A percentile compares a stretch with the other conserved stretches of the same genome.
These are phyloP conservation scores for Desoria tigrina DNA, from an alignment of 2,888 invertebrate species.

Conservation along the genomic window DNA sequence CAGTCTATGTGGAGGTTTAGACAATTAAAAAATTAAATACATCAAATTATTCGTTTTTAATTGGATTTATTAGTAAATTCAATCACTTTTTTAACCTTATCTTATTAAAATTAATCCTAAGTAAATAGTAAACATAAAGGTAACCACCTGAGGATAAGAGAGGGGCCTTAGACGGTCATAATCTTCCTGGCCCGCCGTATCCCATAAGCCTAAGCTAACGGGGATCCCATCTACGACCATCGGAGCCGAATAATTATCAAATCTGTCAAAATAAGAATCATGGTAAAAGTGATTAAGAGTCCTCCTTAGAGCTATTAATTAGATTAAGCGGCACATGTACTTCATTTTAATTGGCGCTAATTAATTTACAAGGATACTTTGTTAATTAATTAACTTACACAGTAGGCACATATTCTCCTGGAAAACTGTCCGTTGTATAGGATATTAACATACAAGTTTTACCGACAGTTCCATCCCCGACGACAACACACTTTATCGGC, in stretches of 20 bases:
- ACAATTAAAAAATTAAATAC: constrained; percentile 9
- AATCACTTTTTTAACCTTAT: neutral
- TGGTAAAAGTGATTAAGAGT: constrained; percentile 5
- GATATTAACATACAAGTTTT: constrained; percentile 52
- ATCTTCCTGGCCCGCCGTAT: constrained; percentile 88
- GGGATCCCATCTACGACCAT: constrained; percentile 98
- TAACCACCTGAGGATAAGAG: constrained; percentile 80
- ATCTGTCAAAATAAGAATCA: constrained; percentile 67
- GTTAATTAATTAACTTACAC: constrained; percentile 29
- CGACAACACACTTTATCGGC: constrained; percentile 52
- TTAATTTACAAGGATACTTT: neutral
- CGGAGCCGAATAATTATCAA: constrained; percentile 98
- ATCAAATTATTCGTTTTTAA: neutral
- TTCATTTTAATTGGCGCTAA: too few relatives aligned
- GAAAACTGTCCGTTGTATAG: constrained; percentile 50
- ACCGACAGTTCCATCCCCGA: constrained; percentile 50
- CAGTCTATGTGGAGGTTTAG: constrained; percentile 68
- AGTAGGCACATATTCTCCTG: constrained; percentile 52
- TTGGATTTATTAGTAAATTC: too few relatives aligned
- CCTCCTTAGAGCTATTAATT: too few relatives aligned
- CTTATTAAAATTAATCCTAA: too few relatives aligned
- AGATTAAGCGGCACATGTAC: too few relatives aligned
- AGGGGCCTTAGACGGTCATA: constrained; percentile 92
- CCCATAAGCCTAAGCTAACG: constrained; percentile 95
- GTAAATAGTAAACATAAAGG: too few relatives aligned